Evolutionary conservation across 2,113 vertebrate species (phyloP).

Genomic region (Thamnaconus septentrionalis): DNA sequence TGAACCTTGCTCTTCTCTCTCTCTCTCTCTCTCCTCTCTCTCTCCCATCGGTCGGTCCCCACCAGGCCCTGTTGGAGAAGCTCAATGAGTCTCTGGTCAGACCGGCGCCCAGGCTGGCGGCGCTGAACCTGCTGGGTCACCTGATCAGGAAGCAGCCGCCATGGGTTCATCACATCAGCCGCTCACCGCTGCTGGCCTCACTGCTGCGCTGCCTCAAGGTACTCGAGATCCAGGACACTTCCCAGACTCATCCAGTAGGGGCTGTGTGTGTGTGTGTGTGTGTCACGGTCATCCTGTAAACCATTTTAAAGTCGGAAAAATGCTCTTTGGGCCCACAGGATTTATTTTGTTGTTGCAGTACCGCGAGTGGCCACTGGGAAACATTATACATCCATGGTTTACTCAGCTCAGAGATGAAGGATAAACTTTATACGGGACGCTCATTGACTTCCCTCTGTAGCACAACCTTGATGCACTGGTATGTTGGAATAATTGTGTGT

Average conservation of each 20-base stretch:
- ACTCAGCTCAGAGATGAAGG: too few species aligned
- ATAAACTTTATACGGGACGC: too few species aligned
- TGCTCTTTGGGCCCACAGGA: too few species aligned
- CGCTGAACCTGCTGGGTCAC: conserved; percentile 87
- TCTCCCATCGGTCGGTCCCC: neutral
- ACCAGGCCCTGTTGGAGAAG: conserved; percentile 89
- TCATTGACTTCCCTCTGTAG: too few species aligned
- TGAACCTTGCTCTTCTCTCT: too few species aligned
- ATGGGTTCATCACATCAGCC: conserved; percentile 95
- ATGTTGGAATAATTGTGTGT: neutral
- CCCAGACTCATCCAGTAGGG: neutral
- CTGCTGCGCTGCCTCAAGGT: conserved; percentile 97
- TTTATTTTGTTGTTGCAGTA: too few species aligned
- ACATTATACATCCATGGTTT: too few species aligned
- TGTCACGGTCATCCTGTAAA: too few species aligned
- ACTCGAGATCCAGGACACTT: neutral
- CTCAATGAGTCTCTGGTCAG: conserved; percentile 89
- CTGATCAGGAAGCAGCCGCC: conserved; percentile 89
- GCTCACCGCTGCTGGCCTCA: conserved; percentile 83
- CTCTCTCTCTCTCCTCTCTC: neutral
- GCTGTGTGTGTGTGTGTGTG: too few species aligned
- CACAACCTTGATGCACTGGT: neutral
- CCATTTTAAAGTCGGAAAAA: too few species aligned
- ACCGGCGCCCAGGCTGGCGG: conserved; percentile 80
- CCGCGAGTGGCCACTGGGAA: too few species aligned